phyloP scores from a whole-genome alignment of 2,888 invertebrate species.

The Philopedon plagiatum region DNA sequence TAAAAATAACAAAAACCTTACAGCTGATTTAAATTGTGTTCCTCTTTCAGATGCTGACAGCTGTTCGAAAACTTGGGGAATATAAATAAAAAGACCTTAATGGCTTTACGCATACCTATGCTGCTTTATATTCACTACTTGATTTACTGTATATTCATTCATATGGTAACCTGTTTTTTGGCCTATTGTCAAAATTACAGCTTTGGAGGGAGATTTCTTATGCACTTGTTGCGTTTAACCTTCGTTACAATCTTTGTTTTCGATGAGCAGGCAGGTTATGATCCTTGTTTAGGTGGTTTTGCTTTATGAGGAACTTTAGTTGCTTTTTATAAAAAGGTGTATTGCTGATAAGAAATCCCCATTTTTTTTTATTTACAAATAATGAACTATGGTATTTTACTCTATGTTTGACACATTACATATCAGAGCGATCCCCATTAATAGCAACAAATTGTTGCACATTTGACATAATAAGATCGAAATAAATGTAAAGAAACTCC shows the following conservation, averaged over 20 bases:
- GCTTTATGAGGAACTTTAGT: too few relatives aligned
- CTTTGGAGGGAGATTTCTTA: neutral
- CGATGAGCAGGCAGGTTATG: too few relatives aligned
- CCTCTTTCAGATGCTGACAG: conserved; percentile 6
- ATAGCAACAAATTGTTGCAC: too few relatives aligned
- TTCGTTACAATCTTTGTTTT: conserved; percentile 9
- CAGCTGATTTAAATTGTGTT: neutral
- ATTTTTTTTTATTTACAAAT: too few relatives aligned
- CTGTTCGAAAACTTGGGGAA: conserved; percentile 5
- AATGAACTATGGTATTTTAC: too few relatives aligned
- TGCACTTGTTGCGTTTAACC: conserved; percentile 2
- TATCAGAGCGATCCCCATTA: too few relatives aligned
- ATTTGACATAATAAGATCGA: too few relatives aligned
- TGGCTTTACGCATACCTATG: conserved; percentile 11
- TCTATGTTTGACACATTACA: too few relatives aligned
- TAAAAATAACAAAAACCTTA: neutral
- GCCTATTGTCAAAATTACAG: neutral
- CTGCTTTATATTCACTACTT: conserved; percentile 10
- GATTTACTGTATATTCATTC: neutral
- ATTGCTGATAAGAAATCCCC: too few relatives aligned
- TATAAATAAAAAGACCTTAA: conserved; percentile 4
- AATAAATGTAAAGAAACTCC: too few relatives aligned
- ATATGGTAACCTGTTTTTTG: conserved; percentile 25
- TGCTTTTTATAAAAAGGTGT: too few relatives aligned
- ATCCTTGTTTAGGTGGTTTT: too few relatives aligned